phyloP scores from a whole-genome alignment of 37 sponge, comb jelly and placozoan genomes.

The Halichondria panicea region DNA sequence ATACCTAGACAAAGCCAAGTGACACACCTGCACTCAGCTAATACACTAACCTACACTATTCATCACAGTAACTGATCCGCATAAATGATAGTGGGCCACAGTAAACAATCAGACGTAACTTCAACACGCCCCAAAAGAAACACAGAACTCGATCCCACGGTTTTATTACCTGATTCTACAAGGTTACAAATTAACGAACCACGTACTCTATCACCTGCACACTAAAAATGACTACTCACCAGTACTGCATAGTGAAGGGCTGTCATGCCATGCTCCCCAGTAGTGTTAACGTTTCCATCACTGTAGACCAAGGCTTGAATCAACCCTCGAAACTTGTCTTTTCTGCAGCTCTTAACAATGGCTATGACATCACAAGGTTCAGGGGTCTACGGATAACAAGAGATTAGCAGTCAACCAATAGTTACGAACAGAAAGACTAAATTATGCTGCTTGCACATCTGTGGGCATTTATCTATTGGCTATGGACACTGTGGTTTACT shows the following conservation, averaged over 20 bases:
- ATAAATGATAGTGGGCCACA: too few relatives aligned
- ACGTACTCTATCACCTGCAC: not conserved
- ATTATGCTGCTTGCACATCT: too few relatives aligned
- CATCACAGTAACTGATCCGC: too few relatives aligned
- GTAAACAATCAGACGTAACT: not conserved
- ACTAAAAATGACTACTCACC: conserved; percentile 8
- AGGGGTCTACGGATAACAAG: not conserved
- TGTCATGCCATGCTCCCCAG: conserved; percentile 20
- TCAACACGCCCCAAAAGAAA: not conserved
- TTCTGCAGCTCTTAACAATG: conserved; percentile 13
- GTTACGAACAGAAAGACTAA: too few relatives aligned
- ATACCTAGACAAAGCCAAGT: too few relatives aligned
- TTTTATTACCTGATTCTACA: not conserved
- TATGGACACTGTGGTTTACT: too few relatives aligned
- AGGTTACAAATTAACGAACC: not conserved
- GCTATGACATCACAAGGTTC: not conserved
- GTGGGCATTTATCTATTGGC: too few relatives aligned
- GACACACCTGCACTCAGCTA: too few relatives aligned
- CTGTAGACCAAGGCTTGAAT: not conserved
- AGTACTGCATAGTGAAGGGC: conserved; percentile 37
- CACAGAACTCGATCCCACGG: not conserved
- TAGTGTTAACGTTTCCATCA: not conserved
- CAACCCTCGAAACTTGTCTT: conserved; percentile 14
- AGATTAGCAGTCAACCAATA: too few relatives aligned
- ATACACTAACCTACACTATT: too few relatives aligned